These are phyloP conservation scores for Idaea straminata DNA, from an alignment of 2,888 invertebrate species.

Conservation along the genomic window DNA sequence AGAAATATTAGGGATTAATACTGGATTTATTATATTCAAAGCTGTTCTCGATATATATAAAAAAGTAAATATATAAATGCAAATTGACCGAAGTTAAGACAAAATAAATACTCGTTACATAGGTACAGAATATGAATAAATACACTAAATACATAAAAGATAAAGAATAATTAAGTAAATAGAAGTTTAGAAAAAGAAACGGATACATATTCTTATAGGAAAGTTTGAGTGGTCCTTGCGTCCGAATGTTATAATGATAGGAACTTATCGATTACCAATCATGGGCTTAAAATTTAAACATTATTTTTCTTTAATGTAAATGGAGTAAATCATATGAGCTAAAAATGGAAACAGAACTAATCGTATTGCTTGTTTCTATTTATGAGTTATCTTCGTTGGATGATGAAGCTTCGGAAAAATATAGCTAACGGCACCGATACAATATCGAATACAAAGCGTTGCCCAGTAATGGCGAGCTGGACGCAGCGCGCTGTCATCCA, in stretches of 20 bases:
- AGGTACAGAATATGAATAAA: slow-evolving; percentile 23
- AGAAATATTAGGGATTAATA: slow-evolving; percentile 55
- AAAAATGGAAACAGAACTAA: slow-evolving; percentile 7
- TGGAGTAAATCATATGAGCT: slow-evolving; percentile 22
- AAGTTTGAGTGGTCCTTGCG: slow-evolving; percentile 91
- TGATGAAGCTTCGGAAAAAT: slow-evolving; percentile 55
- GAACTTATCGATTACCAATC: slow-evolving; percentile 31
- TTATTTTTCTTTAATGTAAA: slow-evolving; percentile 19
- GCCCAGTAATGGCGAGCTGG: slow-evolving; percentile 41
- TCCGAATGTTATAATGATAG: slow-evolving; percentile 47
- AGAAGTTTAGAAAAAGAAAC: slow-evolving; percentile 43
- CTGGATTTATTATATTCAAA: slow-evolving; percentile 46
- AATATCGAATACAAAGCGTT: slow-evolving; percentile 66
- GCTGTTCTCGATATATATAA: slow-evolving; percentile 56
- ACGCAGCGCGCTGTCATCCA: slow-evolving; percentile 43
- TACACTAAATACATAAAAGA: slow-evolving; percentile 41
- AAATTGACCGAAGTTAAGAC: slow-evolving; percentile 50
- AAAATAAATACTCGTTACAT: slow-evolving; percentile 32
- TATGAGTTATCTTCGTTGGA: slow-evolving; percentile 42
- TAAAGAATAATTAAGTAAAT: slow-evolving; percentile 42
- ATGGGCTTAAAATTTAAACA: slow-evolving; percentile 20
- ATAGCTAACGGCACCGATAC: slow-evolving; percentile 62
- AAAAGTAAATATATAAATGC: slow-evolving; percentile 48
- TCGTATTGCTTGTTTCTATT: slow-evolving; percentile 19
- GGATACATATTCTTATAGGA: slow-evolving; percentile 71